Conservation (phyloP, 2,888 invertebrate species). For the Drosophila flavopinicola region DNA sequence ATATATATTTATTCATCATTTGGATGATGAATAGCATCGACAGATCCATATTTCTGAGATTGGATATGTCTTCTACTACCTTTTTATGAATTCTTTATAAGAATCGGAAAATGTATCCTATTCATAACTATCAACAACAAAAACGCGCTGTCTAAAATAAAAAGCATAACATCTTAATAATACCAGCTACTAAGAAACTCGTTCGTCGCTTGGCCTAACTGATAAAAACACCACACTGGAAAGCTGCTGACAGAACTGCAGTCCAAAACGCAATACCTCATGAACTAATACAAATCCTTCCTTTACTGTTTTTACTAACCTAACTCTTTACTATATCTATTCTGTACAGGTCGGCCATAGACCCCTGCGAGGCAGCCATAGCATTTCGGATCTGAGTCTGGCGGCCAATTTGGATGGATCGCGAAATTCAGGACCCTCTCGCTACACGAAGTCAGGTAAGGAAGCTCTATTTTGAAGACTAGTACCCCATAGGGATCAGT, state of each 20-base stretch:
- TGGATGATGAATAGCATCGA: too few species aligned
- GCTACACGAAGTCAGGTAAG: slow-evolving; percentile 85
- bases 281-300: background rate
- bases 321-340: background rate
- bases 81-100: too few species aligned
- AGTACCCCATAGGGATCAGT: background rate
- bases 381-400: slow-evolving; percentile 93
- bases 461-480: background rate
- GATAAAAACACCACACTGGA: background rate
- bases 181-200: background rate
- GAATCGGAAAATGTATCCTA: too few species aligned
- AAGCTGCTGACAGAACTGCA: background rate
- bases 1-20: too few species aligned
- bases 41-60: too few species aligned
- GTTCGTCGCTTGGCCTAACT: background rate
- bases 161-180: too few species aligned
- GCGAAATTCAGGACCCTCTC: slow-evolving; percentile 80
- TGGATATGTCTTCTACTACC: too few species aligned
- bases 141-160: too few species aligned
- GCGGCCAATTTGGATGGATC: slow-evolving; percentile 85
- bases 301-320: background rate
- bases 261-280: background rate
- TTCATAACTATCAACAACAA: background rate
- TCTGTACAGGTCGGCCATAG: slow-evolving; percentile 89
- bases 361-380: slow-evolving; percentile 93